Evolutionary conservation across 2,797 vertebrate species (phyloP), one percentile per base, ranked within the genome.

Genomic region (Rachycentron canadum): DNA sequence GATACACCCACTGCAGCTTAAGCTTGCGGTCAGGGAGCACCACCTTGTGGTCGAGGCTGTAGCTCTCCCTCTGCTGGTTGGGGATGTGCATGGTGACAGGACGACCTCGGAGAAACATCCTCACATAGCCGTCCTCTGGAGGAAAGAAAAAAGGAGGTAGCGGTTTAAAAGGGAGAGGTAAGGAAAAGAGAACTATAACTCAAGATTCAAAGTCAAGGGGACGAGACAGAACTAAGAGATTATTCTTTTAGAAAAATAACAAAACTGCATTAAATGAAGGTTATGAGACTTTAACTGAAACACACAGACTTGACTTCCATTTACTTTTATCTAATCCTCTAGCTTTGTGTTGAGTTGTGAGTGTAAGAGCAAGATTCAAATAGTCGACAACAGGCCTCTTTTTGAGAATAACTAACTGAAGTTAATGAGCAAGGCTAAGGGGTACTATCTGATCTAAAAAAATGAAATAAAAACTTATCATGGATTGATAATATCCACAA

Each of bases 1-100:
- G 97, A 98, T 98, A 98, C 97, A 97, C 97, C 97, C 97, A 98
- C 83, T 97, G 95, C 82, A 98, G 94, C 52, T 97, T 97, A 47
- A 97, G 94, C 14, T 96, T 95, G 85, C 82, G 88, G 26, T 95
- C 89, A 0, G 96, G 96, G 58, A 95, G 90, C 34, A 95, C 95
- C 7, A 89, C 87, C 86, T 96, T 96, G 0, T 93, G 84, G 73
- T 97, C 96, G 43, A 98, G 89, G 89, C 83, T 96, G 93, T 96
- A 98, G 52, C 88, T 91, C 45, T 94, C 94, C 26, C 79, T 95
- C 88, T 94, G 81, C 4, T 94, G 81, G 3, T 96, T 95, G 0
- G 97, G 96, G 78, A 97, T 68, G 67, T 96, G 94, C 96, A 98
- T 96, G 78, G 96, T 96, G 89, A 98, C 92, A 0, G 97, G 97